Evolutionary conservation across 2,888 invertebrate species (phyloP), one percentile per base, ranked within the genome.

Genomic region (Mesorhabditis spiculigera): DNA sequence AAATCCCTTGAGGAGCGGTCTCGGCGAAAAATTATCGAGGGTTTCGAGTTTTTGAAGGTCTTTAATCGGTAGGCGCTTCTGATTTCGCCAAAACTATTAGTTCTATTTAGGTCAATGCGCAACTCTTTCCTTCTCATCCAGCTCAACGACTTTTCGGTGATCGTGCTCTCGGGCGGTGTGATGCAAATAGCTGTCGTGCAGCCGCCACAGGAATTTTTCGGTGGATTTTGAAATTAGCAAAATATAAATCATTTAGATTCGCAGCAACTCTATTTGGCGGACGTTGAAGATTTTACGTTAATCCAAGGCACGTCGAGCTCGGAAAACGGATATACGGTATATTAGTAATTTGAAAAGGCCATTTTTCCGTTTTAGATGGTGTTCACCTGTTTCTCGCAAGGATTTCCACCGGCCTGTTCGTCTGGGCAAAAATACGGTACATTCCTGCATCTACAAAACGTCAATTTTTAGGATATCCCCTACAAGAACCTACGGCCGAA

Each of bases 161-260:
- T 50, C n/a, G 58, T 50, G 10, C 58, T 50, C 8, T 10, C 58
- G 8, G 58, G 10, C n/a, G 58, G 58, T 50, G n/a, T 50, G 8
- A 10, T 50, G 8, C 58, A 50, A 50, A 10, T 50, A 13, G 58
- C 58, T 50, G 58, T 50, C 58, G n/a, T 50, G 8, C 58, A n/a
- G n/a, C 58, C 58, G n/a, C 58, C 58, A 50, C 58, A 50, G n/a
- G 58, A 50, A 13, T 50, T 50, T n/a, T 50, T 50, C 58, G 58
- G 58, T 50, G 58, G 10, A 50, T 50, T n/a, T 13, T 50, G 58
- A 50, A 50, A 50, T n/a, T 10, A 50, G 58, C 8, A 50, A 50
- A 50, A 13, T n/a, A 13, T 10, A 50, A 50, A 50, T 50, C n/a
- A 1, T 50, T 50, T n/a, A 50, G 58, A 50, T 50, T 50, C 58